Conservation (phyloP, 2,113 vertebrate species). For the Choloepus hoffmanni region DNA sequence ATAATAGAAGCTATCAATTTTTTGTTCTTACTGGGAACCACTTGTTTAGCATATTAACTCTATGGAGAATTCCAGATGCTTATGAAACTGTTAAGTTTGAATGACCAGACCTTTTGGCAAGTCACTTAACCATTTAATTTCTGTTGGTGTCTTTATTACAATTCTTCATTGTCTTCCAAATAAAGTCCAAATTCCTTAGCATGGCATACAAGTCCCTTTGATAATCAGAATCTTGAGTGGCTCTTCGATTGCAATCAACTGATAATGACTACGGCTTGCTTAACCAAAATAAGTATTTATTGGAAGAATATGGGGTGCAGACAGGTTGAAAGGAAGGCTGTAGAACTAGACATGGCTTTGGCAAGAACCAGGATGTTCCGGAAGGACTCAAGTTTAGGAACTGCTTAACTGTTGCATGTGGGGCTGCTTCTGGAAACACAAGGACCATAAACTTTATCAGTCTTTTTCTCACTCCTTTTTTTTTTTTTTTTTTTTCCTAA, state of each 20-base stretch:
- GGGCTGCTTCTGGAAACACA: background rate
- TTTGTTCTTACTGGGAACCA: background rate
- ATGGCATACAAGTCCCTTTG: background rate
- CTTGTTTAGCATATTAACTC: background rate
- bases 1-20: background rate
- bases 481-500: background rate
- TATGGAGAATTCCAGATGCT: background rate
- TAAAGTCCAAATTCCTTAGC: background rate
- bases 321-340: background rate
- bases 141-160: background rate
- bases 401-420: background rate
- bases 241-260: background rate
- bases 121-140: background rate
- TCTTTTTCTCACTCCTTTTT: background rate
- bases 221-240: background rate
- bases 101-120: background rate
- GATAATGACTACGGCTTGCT: background rate
- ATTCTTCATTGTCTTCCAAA: background rate
- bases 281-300: background rate
- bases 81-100: background rate
- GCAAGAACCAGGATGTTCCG: background rate
- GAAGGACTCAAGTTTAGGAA: background rate
- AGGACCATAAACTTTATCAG: background rate
- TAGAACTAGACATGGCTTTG: background rate
- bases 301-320: background rate